phyloP scores from a whole-genome alignment of 2,113 vertebrate genomes.

The Amazona vittata region DNA sequence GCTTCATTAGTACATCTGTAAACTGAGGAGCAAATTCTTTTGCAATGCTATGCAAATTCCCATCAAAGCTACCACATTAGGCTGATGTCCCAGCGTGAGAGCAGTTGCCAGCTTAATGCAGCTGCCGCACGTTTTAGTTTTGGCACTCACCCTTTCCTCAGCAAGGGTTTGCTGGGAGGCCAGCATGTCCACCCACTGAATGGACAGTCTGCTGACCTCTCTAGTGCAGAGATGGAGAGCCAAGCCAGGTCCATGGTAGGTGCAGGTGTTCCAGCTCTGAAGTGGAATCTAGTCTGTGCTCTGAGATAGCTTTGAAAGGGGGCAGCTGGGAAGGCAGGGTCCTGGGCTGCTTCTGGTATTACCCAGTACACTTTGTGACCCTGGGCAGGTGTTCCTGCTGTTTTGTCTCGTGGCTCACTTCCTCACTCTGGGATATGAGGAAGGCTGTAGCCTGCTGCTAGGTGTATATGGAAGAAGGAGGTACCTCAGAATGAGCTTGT shows the following conservation, averaged over 20 bases:
- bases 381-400: background rate
- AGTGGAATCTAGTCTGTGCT: background rate
- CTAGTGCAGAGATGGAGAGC: background rate
- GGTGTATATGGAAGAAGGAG: background rate
- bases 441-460: background rate
- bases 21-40: slow-evolving; percentile 22
- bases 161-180: background rate
- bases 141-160: slow-evolving; percentile 14
- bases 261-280: background rate
- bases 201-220: background rate
- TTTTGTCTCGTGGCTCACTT: background rate
- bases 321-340: background rate
- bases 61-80: slow-evolving; percentile 23
- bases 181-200: background rate
- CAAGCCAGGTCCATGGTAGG: rapidly evolving
- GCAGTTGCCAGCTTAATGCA: slow-evolving; percentile 30
- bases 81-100: background rate
- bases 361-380: rapidly evolving
- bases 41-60: slow-evolving; percentile 47
- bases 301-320: background rate
- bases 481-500: background rate
- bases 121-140: slow-evolving; percentile 1
- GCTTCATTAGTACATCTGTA: slow-evolving; percentile 2
- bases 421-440: background rate
- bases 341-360: background rate